Conservation (phyloP, 2,797 vertebrate genomes). For the Hapalemur alaotrensis region DNA sequence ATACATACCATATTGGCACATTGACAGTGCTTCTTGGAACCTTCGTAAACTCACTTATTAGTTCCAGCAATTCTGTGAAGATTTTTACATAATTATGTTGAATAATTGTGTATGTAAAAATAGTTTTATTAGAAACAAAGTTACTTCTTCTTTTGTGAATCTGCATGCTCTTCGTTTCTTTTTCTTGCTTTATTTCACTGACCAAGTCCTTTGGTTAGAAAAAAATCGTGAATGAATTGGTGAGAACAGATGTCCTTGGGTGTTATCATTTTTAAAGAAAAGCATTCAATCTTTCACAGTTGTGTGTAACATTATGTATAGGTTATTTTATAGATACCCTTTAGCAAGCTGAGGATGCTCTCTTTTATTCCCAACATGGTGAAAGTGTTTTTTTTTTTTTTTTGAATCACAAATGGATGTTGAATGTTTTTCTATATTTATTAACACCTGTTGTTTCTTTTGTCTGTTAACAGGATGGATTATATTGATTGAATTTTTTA, state of each 20-base stretch:
- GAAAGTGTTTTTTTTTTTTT: not conserved
- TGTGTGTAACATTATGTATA: not conserved
- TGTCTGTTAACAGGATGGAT: not conserved
- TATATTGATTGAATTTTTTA: not conserved
- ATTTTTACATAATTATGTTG: no score
- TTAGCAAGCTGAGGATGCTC: not conserved
- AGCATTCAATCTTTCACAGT: not conserved
- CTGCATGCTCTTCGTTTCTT: not conserved
- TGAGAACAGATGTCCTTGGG: not conserved
- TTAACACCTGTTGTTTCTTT: not conserved
- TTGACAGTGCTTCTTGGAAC: not conserved
- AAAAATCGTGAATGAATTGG: not conserved
- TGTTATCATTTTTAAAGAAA: not conserved
- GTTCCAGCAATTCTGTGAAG: not conserved
- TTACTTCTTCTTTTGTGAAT: not conserved
- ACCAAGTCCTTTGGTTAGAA: not conserved
- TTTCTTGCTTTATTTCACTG: not conserved
- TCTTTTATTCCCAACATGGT: not conserved
- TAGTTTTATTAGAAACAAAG: not conserved
- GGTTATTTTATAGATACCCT: not conserved
- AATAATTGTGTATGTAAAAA: not conserved
- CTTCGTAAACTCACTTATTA: not conserved
- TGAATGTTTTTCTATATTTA: not conserved
- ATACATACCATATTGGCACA: not conserved
- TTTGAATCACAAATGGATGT: not conserved